Conservation (phyloP, 2,888 invertebrate species). For the Lamproptera curius region DNA sequence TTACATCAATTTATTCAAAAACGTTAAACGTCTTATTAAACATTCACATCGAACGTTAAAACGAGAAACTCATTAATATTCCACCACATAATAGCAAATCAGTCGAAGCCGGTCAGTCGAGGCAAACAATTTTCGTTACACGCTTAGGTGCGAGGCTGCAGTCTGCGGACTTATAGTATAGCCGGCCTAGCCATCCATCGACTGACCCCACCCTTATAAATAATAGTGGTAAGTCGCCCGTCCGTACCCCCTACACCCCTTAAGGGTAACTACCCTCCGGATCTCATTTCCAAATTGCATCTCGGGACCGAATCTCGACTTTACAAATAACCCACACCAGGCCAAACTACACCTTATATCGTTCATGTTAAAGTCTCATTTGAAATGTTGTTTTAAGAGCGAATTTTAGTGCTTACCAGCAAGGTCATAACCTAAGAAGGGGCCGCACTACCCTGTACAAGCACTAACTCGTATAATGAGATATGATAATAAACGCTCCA, state of each 20-base stretch:
- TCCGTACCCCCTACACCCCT: conserved; percentile 55
- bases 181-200: conserved; percentile 56
- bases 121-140: conserved; percentile 61
- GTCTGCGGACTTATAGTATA: conserved; percentile 38
- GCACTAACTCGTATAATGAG: conserved; percentile 78
- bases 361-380: conserved; percentile 36
- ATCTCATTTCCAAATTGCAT: conserved; percentile 78
- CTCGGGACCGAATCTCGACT: conserved; percentile 72
- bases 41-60: no score
- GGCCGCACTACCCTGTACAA: conserved; percentile 53
- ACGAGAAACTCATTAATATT: no score
- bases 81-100: no score
- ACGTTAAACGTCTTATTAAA: no score
- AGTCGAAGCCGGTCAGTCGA: conserved; percentile 25
- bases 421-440: conserved; percentile 71
- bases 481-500: conserved; percentile 77
- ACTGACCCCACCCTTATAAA: conserved; percentile 76
- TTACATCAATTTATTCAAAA: no score
- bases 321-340: conserved; percentile 44
- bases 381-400: conserved; percentile 33
- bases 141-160: conserved; percentile 55
- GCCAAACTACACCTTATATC: conserved; percentile 35
- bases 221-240: conserved; percentile 72
- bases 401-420: conserved; percentile 53
- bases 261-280: conserved; percentile 68